Conservation (phyloP, 2,113 vertebrate species). For the Mungos mungo region DNA sequence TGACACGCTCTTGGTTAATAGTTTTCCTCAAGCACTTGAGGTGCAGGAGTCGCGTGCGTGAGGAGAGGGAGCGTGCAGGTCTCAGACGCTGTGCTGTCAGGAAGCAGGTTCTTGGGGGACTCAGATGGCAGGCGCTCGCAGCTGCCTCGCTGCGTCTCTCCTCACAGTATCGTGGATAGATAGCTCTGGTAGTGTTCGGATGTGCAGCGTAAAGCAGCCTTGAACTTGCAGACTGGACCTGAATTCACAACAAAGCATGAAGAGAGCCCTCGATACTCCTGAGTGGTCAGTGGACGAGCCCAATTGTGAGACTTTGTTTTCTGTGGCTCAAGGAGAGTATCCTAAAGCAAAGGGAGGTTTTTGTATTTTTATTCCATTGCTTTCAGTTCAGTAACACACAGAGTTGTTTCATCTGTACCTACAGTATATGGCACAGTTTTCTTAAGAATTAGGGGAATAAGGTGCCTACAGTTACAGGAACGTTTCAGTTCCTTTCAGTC, state of each 20-base stretch:
- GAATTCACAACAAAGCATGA: neutral
- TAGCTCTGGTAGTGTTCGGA: slow-evolving; percentile 20
- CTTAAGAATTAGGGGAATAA: slow-evolving; percentile 77
- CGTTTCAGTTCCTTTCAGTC: slow-evolving; percentile 75
- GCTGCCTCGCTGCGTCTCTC: slow-evolving; percentile 63
- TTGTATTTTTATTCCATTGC: slow-evolving; percentile 39
- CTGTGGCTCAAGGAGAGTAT: neutral
- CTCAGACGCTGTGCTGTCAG: slow-evolving; percentile 67
- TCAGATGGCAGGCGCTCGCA: slow-evolving; percentile 77
- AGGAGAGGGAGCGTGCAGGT: slow-evolving; percentile 66
- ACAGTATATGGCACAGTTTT: slow-evolving; percentile 76
- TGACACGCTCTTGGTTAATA: slow-evolving; percentile 62
- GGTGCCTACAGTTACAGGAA: slow-evolving; percentile 79
- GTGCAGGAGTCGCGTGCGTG: slow-evolving; percentile 67
- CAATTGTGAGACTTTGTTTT: neutral
- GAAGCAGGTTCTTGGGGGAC: slow-evolving; percentile 64
- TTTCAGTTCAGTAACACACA: slow-evolving; percentile 41
- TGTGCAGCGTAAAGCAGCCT: slow-evolving; percentile 15
- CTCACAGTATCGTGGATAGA: slow-evolving; percentile 4
- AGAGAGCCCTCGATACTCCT: slow-evolving; percentile 6
- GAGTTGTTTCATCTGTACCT: slow-evolving; percentile 71
- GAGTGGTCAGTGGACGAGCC: neutral
- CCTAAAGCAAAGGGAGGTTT: slow-evolving; percentile 22
- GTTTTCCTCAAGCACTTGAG: slow-evolving; percentile 62
- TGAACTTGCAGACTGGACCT: slow-evolving; percentile 47